Percentiles rank a stretch among this genome's conserved stretches.
Conservation (phyloP, 2,797 vertebrate species). For the Xenops minutus region DNA sequence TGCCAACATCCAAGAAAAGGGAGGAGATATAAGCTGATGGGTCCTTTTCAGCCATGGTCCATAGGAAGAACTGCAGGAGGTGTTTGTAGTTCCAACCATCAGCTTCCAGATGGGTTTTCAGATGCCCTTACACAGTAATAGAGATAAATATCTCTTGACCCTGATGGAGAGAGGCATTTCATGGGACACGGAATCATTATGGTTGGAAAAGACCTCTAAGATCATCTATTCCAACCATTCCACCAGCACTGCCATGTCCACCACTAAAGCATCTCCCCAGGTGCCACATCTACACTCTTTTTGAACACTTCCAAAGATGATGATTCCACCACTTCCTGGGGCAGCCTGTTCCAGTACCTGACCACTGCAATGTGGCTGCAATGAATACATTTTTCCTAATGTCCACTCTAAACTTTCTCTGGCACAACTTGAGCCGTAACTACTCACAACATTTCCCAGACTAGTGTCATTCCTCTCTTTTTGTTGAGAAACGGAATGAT, state of each 20-base stretch:
- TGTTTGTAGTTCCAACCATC: background rate
- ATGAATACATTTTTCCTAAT: background rate
- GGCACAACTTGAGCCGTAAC: background rate
- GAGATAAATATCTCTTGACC: background rate
- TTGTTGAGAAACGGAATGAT: rapidly evolving
- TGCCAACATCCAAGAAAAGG: background rate
- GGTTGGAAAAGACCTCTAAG: background rate
- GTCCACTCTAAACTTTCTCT: background rate
- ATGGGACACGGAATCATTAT: background rate
- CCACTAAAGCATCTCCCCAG: background rate
- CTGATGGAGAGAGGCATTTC: background rate
- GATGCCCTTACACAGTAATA: background rate
- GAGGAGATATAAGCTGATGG: background rate
- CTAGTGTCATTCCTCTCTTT: background rate
- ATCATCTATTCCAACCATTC: background rate
- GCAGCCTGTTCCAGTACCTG: background rate
- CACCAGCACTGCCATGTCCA: background rate
- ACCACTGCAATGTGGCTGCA: background rate
- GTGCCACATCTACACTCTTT: rapidly evolving
- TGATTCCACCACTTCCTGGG: background rate
- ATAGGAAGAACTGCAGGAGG: background rate
- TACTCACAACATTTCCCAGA: background rate
- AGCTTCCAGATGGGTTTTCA: background rate
- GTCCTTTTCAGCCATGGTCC: background rate
- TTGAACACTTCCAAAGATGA: background rate